Evolutionary conservation across 2,113 vertebrate genomes (phyloP), one percentile per base, ranked within the genome.

Genomic region (Lepus americanus): DNA sequence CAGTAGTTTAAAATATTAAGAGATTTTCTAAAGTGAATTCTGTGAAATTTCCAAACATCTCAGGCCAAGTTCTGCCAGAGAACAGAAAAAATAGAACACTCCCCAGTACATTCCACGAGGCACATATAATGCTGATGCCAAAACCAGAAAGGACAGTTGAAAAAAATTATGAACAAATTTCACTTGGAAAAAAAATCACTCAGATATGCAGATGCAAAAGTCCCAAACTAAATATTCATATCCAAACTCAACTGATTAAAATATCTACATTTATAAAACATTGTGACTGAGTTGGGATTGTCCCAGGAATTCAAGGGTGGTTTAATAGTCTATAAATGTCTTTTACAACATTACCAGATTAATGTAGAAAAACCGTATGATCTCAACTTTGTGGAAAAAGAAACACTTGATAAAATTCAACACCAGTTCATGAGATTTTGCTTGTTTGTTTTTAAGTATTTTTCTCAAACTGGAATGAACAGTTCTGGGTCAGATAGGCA

Each of bases 301-400:
- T 69, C 25, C 16, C 49, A 86, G 85, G 51, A 92, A 95, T 72
- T 86, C 36, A 89, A 44, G 13, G 39, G n/a, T 78, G 9, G 20
- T 70, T 90, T 83, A 79, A 87, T 17, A 79, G 27, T 31, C 70
- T 96, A 55, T 87, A 83, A 78, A 55, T 89, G 31, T 80, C 20
- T 23, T 70, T 95, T 81, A 64, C 25, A 67, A 77, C 25, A 92
- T 69, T 92, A 95, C 83, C 61, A 79, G 25, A 89, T 83, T 69
- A 72, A 27, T 89, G 7, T 6, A 63, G 11, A 92, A 79, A 96
- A 78, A 51, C 3, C 73, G 36, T 72, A 72, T 51, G 63, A 89
- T 67, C 25, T 88, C 70, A 95, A 55, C 5, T 83, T 94, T 64
- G 23, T 12, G 5, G 8, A 49, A 36, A 83, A 51, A 20, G 85